Evolutionary conservation across 2,797 vertebrate genomes (phyloP), one percentile per base, ranked within the genome.

Genomic region (Manis crassicaudata): DNA sequence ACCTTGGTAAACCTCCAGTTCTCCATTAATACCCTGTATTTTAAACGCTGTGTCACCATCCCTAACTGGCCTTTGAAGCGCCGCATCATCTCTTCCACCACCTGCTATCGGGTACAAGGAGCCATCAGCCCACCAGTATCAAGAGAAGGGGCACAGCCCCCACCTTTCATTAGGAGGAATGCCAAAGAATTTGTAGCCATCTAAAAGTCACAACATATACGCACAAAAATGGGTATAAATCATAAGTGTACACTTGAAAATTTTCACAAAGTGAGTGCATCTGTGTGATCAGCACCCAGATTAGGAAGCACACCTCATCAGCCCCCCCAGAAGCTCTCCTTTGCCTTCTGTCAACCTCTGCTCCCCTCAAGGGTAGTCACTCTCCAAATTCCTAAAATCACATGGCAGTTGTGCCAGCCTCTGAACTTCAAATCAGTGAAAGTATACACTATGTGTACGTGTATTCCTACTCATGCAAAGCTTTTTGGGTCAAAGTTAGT

Each of bases 391-490:
- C 79, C 73, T 73, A 58, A 80, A n/a, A 63, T 76, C 32, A 82
- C 81, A 70, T 3, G n/a, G 43, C 29, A 32, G 56, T 58, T 43
- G 40, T 62, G 35, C 40, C 50, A 60, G 50, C n/a, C 50, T 73
- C 37, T 29, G 65, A 65, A 58, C 56, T 65, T 43, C 8, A 80
- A 79, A 25, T n/a, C 32, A 62, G 37, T 50, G 68, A 82, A 70
- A 63, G 35, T 32, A 37, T 14, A 8, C 21, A 11, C 14, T 32
- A 2, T 1, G 9, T 10, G 6, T 32, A 1, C 20, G 20, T 13
- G 6, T 11, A 20, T 9, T 90, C 27, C 29, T 17, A 17, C 17
- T 18, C 8, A 3, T 7, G 12, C 6, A 10, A 46, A 21, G 7
- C 40, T 43, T 43, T 58, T 17, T 29, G 73, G 27, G 18, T 83